Base-by-base conservation (phyloP, 2,888 invertebrate genomes). In the Cepaea hortensis region DNA sequence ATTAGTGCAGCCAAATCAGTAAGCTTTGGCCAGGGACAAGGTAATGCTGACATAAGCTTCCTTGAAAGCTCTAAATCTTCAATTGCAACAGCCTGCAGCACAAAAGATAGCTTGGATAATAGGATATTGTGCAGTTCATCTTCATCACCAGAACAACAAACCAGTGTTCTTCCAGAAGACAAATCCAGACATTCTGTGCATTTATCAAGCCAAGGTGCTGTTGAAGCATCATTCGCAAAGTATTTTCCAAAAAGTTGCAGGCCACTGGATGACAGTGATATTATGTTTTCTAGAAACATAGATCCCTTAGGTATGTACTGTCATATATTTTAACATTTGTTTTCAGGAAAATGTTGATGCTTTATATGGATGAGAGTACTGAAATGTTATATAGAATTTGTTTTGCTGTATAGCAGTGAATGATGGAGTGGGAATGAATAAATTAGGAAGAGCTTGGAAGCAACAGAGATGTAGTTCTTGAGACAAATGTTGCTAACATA, bases 181-280 rank as follows among this genome's bases (percentile, higher is more conserved):
- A 55, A 11, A 77, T n/a, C n/a, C 55, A 77, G n/a, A 77, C 20
- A 55, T 55, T 3, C 23, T n/a, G n/a, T 77, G 11, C 23, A 50
- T 5, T 50, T 55, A n/a, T 55, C 23, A 55, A 55, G 55, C 9
- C 77, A n/a, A 77, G 55, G n/a, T 62, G 55, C 23, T 35, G 62
- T 35, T 35, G 62, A 23, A 6, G 18, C 62, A 62, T 62, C 62
- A 18, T 55, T 77, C 20, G 35, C 62, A 2, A 79, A 23, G 61
- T 62, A 35, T 62, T 35, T 18, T n/a, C 79, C 62, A 79, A 62
- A 35, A 5, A 62, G 35, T 62, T 7, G 15, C 50, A 81, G 68
- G 46, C 76, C 84, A 18, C 48, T 70, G 46, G 85, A 85, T 80
- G 85, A 85, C 68, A 70, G 35, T 61, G 85, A 80, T 23, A 46